phyloP scores from a whole-genome alignment of 2,113 vertebrate genomes.

The Okapia johnstoni region DNA sequence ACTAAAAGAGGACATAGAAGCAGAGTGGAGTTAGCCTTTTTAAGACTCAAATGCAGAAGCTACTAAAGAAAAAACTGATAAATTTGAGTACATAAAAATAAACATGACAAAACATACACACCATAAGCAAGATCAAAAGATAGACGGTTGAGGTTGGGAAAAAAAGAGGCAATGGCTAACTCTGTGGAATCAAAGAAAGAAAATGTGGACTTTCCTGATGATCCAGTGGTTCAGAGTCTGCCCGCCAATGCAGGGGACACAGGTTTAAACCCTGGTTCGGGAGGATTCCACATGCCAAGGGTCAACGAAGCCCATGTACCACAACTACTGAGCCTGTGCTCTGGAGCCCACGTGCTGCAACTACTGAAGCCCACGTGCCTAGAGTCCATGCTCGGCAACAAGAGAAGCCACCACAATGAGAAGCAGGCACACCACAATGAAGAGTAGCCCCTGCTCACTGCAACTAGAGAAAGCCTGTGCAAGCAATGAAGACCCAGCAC shows the following conservation, averaged over 20 bases:
- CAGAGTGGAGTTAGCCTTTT: neutral
- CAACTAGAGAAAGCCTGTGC: neutral
- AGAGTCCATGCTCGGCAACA: neutral
- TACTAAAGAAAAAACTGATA: neutral
- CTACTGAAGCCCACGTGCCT: neutral
- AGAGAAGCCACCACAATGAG: neutral
- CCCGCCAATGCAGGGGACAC: neutral
- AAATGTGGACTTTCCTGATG: neutral
- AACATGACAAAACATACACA: neutral
- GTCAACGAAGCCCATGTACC: neutral
- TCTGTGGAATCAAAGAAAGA: neutral
- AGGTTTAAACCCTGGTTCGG: neutral
- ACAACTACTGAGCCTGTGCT: neutral
- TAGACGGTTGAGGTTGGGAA: neutral
- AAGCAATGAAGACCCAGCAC: neutral
- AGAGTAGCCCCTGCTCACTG: neutral
- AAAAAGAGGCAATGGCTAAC: neutral
- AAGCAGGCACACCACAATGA: neutral
- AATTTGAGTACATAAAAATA: neutral
- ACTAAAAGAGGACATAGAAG: neutral
- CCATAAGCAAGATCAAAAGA: neutral
- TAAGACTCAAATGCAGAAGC: neutral
- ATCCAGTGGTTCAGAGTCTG: neutral
- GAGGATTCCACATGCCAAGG: neutral
- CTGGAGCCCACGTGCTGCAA: neutral